Conservation (phyloP, 2,113 vertebrate species). For the Catharus fuscescens region DNA sequence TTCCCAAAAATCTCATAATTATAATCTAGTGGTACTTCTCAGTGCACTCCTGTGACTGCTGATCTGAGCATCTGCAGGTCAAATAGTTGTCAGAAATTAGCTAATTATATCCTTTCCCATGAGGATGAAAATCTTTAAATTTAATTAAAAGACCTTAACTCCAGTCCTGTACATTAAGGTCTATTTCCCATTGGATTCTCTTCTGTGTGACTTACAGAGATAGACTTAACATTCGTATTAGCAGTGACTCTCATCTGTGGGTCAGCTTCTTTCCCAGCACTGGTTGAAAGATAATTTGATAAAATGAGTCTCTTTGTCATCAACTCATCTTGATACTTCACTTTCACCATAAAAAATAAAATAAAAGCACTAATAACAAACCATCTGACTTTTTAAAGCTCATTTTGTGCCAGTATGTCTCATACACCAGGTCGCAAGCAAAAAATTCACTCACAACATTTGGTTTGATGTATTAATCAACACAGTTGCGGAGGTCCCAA, state of each 20-base stretch:
- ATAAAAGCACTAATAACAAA: neutral
- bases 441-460: constrained; percentile 42
- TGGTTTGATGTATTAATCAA: constrained; percentile 61
- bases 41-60: constrained; percentile 58
- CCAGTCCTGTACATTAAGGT: constrained; percentile 57
- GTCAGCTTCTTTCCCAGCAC: constrained; percentile 25
- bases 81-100: constrained; percentile 72
- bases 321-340: constrained; percentile 1
- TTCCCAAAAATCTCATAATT: constrained; percentile 61
- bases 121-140: constrained; percentile 76
- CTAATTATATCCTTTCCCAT: constrained; percentile 73
- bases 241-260: neutral
- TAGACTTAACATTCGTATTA: constrained; percentile 43
- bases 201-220: constrained; percentile 24
- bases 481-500: constrained; percentile 22
- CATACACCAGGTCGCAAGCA: neutral
- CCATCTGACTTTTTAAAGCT: constrained; percentile 37
- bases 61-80: constrained; percentile 72
- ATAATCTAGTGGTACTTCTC: constrained; percentile 59
- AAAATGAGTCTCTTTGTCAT: constrained; percentile 15
- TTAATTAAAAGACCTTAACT: constrained; percentile 79
- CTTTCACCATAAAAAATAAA: neutral
- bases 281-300: constrained; percentile 31
- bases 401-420: constrained; percentile 22
- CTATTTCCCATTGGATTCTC: constrained; percentile 63